Base-by-base conservation (phyloP, 2,797 vertebrate genomes). In the Fringilla coelebs region DNA sequence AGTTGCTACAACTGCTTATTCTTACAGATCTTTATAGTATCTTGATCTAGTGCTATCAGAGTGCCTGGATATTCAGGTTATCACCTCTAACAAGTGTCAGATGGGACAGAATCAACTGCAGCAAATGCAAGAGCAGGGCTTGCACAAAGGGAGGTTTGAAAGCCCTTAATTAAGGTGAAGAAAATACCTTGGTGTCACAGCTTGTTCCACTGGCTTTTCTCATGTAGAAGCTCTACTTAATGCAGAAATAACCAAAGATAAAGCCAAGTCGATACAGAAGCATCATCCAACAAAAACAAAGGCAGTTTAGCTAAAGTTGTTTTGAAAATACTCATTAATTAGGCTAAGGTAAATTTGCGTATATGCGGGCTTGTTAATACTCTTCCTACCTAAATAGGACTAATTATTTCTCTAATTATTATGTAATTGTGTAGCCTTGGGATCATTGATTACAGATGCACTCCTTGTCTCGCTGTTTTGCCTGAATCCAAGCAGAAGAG, bases 321-420 rank as follows among this genome's bases (percentile, higher is more conserved):
- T 76, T 88, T 68, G 41, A 73, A 94, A 86, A 93, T 15, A 25
- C 38, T 94, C 55, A 14, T 82, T 88, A 88, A 88, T 96, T 93
- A 90, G 72, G 43, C 67, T n/a, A 68, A 54, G 9, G 24, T 13
- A 74, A 67, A 74, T 88, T 70, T 85, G 60, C 13, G 8, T 61
- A 54, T 38, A 41, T 34, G 45, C 57, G 67, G 75, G 63, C 63
- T 95, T 76, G 45, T 61, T 79, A 76, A 48, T 38, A 29, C 32
- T 66, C 32, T 88, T 77, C 73, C 72, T 52, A 76, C 57, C 74
- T 70, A 86, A 88, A 60, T 57, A 52, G 40, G 52, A 61, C 52
- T 74, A 86, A 93, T 93, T 86, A 86, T 77, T 74, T 73, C 63
- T 84, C 67, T 90, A 79, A 94, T 86, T 76, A 61, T 60, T 65